These are phyloP conservation scores for Ondatra zibethicus DNA, from an alignment of 2,113 vertebrate species.

Conservation along the genomic window DNA sequence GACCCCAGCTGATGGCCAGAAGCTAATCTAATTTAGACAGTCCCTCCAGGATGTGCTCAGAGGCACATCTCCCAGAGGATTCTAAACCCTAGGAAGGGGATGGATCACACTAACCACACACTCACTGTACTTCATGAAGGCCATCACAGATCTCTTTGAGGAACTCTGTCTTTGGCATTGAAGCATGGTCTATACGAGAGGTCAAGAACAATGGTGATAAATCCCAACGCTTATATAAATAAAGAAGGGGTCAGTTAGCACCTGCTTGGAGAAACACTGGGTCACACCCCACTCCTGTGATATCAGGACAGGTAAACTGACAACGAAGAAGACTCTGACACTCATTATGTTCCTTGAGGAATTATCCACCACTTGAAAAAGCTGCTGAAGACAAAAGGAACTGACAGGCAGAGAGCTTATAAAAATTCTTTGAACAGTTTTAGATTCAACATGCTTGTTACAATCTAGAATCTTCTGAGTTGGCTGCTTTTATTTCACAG, in stretches of 20 bases:
- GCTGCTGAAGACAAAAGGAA: background rate
- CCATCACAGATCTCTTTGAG: background rate
- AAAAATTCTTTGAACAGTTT: background rate
- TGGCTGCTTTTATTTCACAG: background rate
- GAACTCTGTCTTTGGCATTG: background rate
- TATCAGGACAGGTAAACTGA: background rate
- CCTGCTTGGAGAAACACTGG: background rate
- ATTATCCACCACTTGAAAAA: background rate
- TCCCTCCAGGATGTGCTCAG: background rate
- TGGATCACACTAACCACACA: background rate
- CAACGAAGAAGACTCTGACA: accelerated
- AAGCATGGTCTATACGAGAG: background rate
- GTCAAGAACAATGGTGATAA: background rate
- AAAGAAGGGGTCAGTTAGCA: background rate
- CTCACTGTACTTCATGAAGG: background rate
- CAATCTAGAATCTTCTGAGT: background rate
- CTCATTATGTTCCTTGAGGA: background rate
- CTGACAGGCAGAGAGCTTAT: too few species aligned
- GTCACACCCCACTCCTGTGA: too few species aligned
- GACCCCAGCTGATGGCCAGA: background rate
- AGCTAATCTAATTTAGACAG: background rate
- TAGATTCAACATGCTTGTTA: background rate
- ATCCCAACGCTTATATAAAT: background rate
- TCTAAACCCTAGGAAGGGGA: background rate
- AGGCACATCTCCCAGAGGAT: background rate